phyloP scores from a whole-genome alignment of 2,888 invertebrate genomes.

The Notodonta ziczac region DNA sequence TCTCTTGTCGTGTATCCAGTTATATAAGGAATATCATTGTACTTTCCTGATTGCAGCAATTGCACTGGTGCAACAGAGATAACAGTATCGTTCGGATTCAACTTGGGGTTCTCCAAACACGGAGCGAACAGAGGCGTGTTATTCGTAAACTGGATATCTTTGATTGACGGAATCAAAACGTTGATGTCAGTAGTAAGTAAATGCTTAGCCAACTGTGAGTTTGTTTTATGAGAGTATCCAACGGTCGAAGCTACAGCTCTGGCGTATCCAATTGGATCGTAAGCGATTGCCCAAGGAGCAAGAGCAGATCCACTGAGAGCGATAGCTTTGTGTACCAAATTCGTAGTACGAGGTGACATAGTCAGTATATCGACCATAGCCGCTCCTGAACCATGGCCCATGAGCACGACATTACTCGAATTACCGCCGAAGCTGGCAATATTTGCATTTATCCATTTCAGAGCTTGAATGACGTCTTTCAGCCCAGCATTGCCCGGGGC shows the following conservation, averaged over 20 bases:
- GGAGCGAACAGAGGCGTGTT: conserved; percentile 73
- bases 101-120: conserved; percentile 61
- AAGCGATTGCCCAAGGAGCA: conserved; percentile 74
- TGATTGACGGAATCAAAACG: conserved; percentile 49
- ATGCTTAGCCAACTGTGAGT: conserved; percentile 52
- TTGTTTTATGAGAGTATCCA: conserved; percentile 52
- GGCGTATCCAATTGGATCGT: conserved; percentile 67
- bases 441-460: conserved; percentile 90
- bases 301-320: conserved; percentile 69
- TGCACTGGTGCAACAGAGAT: conserved; percentile 64
- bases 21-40: conserved; percentile 65
- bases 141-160: conserved; percentile 57
- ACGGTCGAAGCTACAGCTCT: conserved; percentile 54
- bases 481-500: conserved; percentile 94
- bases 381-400: conserved; percentile 93
- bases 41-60: conserved; percentile 59
- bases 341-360: conserved; percentile 55
- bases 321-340: conserved; percentile 68
- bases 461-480: conserved; percentile 91
- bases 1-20: conserved; percentile 66
- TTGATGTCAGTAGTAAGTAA: conserved; percentile 50
- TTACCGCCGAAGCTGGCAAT: conserved; percentile 76
- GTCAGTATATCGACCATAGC: conserved; percentile 78
- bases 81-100: conserved; percentile 53
- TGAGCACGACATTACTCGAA: conserved; percentile 88